Conservation (phyloP, 2,797 vertebrate species). For the Alfaro cultratus region DNA sequence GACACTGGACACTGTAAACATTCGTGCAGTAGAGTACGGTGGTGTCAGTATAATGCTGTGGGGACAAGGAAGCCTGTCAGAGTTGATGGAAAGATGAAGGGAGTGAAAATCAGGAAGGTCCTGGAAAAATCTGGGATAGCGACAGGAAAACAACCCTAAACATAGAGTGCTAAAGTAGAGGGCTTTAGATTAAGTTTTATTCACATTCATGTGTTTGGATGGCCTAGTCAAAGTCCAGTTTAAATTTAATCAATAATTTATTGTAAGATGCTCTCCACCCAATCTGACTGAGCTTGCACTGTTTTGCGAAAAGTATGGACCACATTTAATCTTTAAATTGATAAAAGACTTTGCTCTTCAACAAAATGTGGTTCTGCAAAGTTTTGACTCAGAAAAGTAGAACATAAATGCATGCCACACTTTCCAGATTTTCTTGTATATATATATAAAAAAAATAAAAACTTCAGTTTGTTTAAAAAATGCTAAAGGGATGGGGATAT, state of each 20-base stretch:
- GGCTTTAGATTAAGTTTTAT: neutral
- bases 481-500: neutral
- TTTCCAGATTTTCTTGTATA: neutral
- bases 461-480: neutral
- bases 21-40: neutral
- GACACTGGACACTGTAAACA: neutral
- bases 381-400: neutral
- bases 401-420: neutral
- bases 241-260: neutral
- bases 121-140: neutral
- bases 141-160: neutral
- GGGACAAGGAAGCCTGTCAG: neutral
- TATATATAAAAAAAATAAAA: neutral
- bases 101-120: neutral
- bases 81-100: neutral
- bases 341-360: neutral
- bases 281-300: neutral
- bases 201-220: neutral
- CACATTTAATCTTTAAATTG: neutral
- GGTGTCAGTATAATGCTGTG: neutral
- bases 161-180: neutral
- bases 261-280: neutral
- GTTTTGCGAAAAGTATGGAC: neutral
- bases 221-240: neutral
- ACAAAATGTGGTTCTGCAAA: neutral